Evolutionary conservation across 2,797 vertebrate genomes (phyloP).

Genomic region (Gobionotothen gibberifrons): DNA sequence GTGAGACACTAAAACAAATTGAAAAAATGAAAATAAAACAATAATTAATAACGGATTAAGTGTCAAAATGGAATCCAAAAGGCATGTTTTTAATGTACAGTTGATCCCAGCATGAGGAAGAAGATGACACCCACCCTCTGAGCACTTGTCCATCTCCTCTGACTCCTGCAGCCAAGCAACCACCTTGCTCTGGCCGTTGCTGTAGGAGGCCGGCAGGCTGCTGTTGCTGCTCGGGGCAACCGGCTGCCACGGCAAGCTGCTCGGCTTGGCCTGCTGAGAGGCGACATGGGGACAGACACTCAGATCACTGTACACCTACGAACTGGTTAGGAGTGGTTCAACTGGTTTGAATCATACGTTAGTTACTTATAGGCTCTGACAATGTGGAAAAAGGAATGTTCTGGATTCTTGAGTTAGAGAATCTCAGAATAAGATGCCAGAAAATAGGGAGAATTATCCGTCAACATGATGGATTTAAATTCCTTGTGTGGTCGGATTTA

Average conservation of each 20-base stretch:
- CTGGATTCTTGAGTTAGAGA: background rate
- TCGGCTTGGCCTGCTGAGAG: conserved; percentile 86
- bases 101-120: conserved; percentile 17
- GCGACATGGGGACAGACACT: conserved; percentile 16
- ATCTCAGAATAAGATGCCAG: background rate
- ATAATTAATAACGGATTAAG: no score
- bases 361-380: background rate
- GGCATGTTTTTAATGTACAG: conserved; percentile 46
- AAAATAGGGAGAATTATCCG: background rate
- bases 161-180: conserved; percentile 97
- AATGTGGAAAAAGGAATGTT: background rate
- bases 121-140: conserved; percentile 89
- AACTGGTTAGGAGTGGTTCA: background rate
- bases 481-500: background rate
- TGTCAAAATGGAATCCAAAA: background rate
- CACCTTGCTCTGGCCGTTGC: conserved; percentile 96
- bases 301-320: background rate
- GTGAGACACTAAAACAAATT: no score
- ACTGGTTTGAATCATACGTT: background rate
- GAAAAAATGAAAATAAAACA: no score
- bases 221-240: conserved; percentile 84
- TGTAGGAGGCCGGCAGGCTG: conserved; percentile 93
- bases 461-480: background rate
- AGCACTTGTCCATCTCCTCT: conserved; percentile 98
- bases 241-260: conserved; percentile 90